Evolutionary conservation across 2,113 vertebrate genomes (phyloP).

Genomic region (Arvicanthis niloticus): DNA sequence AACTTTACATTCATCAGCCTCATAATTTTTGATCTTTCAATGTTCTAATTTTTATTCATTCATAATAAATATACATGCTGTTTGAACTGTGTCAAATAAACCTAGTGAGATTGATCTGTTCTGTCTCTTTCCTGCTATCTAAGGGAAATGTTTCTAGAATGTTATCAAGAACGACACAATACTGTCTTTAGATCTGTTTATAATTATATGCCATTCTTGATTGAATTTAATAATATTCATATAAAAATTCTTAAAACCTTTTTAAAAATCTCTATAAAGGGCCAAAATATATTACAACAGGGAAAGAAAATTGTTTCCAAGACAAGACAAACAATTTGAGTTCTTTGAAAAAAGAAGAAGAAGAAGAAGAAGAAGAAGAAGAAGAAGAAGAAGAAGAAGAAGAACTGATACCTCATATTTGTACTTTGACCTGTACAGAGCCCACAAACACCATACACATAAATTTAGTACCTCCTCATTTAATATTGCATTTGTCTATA

Average conservation of each 20-base stretch:
- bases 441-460: not conserved
- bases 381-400: too few relatives aligned
- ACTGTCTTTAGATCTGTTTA: not conserved
- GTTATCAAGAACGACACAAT: not conserved
- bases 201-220: not conserved
- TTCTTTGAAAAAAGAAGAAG: too few relatives aligned
- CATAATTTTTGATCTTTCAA: not conserved
- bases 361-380: too few relatives aligned
- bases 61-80: not conserved
- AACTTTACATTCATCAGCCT: not conserved
- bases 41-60: not conserved
- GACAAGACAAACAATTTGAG: not conserved
- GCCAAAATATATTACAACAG: not conserved
- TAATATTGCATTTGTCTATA: not conserved
- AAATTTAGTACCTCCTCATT: not conserved
- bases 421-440: not conserved
- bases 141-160: not conserved
- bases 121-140: not conserved
- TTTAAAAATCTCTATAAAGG: not conserved
- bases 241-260: not conserved
- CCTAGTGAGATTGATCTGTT: not conserved
- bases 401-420: not conserved
- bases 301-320: not conserved
- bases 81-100: not conserved
- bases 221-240: not conserved